Evolutionary conservation across 2,797 vertebrate species (phyloP).

Genomic region (Esox lucius): DNA sequence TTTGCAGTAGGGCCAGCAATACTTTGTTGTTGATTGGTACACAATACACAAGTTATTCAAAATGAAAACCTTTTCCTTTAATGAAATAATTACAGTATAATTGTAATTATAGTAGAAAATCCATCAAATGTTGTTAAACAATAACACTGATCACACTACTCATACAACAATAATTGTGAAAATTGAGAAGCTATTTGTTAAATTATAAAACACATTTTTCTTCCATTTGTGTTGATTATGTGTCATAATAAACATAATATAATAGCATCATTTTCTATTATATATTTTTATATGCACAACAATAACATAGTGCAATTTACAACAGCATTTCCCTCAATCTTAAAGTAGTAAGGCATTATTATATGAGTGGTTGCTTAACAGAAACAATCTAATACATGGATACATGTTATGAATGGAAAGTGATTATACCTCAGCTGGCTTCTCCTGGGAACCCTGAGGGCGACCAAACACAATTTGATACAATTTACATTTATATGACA

Average conservation of each 20-base stretch:
- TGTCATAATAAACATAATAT: slow-evolving; percentile 19
- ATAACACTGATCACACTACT: background rate
- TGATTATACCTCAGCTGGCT: slow-evolving; percentile 22
- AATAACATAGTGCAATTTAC: slow-evolving; percentile 26
- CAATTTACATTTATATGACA: slow-evolving; percentile 14
- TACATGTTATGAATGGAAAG: slow-evolving; percentile 21
- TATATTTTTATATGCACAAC: slow-evolving; percentile 25
- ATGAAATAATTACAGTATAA: slow-evolving; percentile 4
- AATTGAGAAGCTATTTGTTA: slow-evolving; percentile 8
- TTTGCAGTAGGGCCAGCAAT: background rate
- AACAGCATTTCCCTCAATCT: slow-evolving; percentile 12
- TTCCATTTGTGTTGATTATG: slow-evolving; percentile 32
- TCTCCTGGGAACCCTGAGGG: slow-evolving; percentile 21
- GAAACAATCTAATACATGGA: slow-evolving; percentile 1
- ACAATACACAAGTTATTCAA: background rate
- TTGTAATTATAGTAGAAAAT: slow-evolving; percentile 1
- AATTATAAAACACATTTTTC: slow-evolving; percentile 30
- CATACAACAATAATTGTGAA: background rate
- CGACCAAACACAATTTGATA: slow-evolving; percentile 12
- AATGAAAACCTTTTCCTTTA: background rate
- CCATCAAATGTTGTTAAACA: background rate
- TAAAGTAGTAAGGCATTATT: slow-evolving; percentile 17
- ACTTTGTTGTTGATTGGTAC: background rate
- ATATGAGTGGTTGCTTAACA: slow-evolving; percentile 13
- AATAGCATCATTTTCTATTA: slow-evolving; percentile 32